These are phyloP conservation scores for Manis javanica DNA, from an alignment of 2,797 vertebrate species.

Conservation along the genomic window DNA sequence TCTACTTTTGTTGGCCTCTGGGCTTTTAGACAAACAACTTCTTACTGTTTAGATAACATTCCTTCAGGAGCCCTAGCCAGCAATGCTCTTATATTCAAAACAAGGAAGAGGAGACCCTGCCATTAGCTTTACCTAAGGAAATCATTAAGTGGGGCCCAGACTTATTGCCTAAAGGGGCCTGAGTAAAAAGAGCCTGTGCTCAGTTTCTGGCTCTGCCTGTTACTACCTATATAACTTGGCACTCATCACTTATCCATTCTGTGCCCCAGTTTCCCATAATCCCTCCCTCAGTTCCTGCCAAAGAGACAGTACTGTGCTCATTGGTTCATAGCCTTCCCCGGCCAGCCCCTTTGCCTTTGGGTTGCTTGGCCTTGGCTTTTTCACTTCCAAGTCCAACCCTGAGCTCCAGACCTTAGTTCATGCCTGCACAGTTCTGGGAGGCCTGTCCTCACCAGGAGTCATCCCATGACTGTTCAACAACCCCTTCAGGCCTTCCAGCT, in stretches of 20 bases:
- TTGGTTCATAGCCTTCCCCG: background rate
- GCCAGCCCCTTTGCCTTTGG: background rate
- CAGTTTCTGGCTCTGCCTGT: background rate
- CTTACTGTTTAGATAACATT: constrained; percentile 6
- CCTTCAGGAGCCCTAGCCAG: background rate
- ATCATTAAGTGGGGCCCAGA: background rate
- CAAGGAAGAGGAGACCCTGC: constrained; percentile 17
- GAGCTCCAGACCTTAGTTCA: background rate
- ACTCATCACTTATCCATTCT: background rate
- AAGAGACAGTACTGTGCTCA: background rate
- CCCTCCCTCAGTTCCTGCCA: background rate
- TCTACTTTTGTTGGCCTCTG: background rate
- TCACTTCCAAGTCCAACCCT: background rate
- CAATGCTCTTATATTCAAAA: background rate
- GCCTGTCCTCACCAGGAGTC: background rate
- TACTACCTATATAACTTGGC: background rate
- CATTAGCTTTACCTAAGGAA: background rate
- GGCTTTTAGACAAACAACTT: constrained; percentile 34
- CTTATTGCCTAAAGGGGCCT: background rate
- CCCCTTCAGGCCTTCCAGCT: background rate
- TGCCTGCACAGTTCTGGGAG: background rate
- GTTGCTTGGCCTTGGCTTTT: background rate
- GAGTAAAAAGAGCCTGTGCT: background rate
- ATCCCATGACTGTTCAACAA: background rate
- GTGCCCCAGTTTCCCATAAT: background rate